Conservation (phyloP, 2,888 invertebrate genomes). For the Sinopyrophorus schimmeli region DNA sequence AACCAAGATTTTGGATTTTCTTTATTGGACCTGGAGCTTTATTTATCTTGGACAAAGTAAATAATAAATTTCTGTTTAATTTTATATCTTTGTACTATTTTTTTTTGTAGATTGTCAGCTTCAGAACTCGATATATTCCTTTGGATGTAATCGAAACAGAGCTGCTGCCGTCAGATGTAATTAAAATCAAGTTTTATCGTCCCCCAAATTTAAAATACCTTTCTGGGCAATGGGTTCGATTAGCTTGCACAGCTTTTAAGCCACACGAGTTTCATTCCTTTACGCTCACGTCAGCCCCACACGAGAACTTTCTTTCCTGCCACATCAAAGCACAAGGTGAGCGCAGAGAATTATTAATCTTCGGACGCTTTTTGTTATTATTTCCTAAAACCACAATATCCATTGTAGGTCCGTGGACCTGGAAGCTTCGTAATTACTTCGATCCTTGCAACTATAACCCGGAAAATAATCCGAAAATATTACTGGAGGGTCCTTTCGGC, state of each 20-base stretch:
- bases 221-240: conserved; percentile 92
- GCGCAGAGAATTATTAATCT: not conserved
- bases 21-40: conserved; percentile 89
- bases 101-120: conserved; percentile 74
- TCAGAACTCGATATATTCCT: conserved; percentile 89
- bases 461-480: conserved; percentile 82
- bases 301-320: conserved; percentile 91
- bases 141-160: conserved; percentile 93
- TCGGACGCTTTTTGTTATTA: not conserved
- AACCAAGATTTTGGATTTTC: conserved; percentile 92
- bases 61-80: not conserved
- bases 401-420: conserved; percentile 86
- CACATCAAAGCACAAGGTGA: conserved; percentile 84
- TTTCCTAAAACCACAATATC: too few species aligned
- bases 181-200: conserved; percentile 92
- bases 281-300: conserved; percentile 93
- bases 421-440: conserved; percentile 93
- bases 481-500: conserved; percentile 94
- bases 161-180: conserved; percentile 89
- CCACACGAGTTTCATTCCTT: conserved; percentile 94
- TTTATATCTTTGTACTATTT: too few species aligned
- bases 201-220: conserved; percentile 94
- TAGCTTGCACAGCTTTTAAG: conserved; percentile 88
- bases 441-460: conserved; percentile 90
- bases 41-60: conserved; percentile 85